phyloP scores from a whole-genome alignment of 2,797 vertebrate genomes.

The Emydoidea blandingii region DNA sequence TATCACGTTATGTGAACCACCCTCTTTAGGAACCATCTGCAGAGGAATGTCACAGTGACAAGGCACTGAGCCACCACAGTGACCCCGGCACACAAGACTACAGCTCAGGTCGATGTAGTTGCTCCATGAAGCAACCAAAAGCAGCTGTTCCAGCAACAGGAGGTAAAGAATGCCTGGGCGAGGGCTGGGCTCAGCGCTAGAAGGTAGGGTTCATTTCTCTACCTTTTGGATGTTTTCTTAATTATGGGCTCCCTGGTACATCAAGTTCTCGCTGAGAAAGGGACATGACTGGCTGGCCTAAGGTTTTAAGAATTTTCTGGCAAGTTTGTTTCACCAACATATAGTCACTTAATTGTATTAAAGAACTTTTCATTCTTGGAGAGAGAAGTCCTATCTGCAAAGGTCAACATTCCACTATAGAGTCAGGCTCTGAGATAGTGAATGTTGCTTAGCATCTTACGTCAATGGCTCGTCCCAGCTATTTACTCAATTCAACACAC shows the following conservation, averaged over 20 bases:
- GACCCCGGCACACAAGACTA: background rate
- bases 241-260: background rate
- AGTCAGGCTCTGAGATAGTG: background rate
- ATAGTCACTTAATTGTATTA: background rate
- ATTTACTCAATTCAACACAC: background rate
- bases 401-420: background rate
- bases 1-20: background rate
- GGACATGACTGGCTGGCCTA: background rate
- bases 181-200: background rate
- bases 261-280: background rate
- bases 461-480: background rate
- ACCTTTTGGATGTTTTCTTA: background rate
- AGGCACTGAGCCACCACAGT: background rate
- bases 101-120: background rate
- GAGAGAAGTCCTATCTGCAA: background rate
- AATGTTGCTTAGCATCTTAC: background rate
- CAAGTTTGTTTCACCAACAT: background rate
- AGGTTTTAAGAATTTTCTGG: background rate
- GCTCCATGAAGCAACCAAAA: background rate
- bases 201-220: background rate
- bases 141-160: background rate
- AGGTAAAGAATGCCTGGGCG: background rate
- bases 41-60: background rate
- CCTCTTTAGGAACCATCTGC: background rate
- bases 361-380: background rate